These are phyloP conservation scores for Palythoa heliodiscus DNA, from an alignment of 92 coral and sea anemone species.

Conservation along the genomic window DNA sequence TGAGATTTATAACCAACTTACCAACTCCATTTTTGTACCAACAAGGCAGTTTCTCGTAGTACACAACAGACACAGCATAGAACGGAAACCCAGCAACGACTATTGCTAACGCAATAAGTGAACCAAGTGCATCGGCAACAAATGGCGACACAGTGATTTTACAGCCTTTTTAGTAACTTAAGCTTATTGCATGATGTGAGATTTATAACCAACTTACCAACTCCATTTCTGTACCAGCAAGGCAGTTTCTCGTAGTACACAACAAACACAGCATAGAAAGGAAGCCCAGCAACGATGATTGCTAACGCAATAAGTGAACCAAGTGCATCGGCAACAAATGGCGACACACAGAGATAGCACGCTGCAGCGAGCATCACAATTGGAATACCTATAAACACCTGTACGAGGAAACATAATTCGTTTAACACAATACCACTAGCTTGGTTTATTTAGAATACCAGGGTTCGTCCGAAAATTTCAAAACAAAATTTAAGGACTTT, in stretches of 20 bases:
- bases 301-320: slow-evolving; percentile 86
- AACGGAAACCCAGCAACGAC: slow-evolving; percentile 90
- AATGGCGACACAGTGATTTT: slow-evolving; percentile 90
- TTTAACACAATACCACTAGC: no score
- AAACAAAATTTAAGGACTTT: no score
- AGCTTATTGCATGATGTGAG: neutral
- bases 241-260: slow-evolving; percentile 66
- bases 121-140: slow-evolving; percentile 78
- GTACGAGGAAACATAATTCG: neutral
- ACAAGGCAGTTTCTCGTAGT: slow-evolving; percentile 65
- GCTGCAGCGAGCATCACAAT: slow-evolving; percentile 81
- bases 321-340: slow-evolving; percentile 78
- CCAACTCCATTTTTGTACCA: slow-evolving; percentile 71
- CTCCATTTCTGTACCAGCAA: slow-evolving; percentile 53
- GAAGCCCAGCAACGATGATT: slow-evolving; percentile 86
- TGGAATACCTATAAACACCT: slow-evolving; percentile 85
- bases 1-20: slow-evolving; percentile 40
- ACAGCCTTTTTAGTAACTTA: no score
- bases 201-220: slow-evolving; percentile 62
- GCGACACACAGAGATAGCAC: slow-evolving; percentile 83
- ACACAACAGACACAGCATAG: slow-evolving; percentile 72
- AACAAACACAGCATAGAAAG: slow-evolving; percentile 83
- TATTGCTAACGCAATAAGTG: slow-evolving; percentile 79
- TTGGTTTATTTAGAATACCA: no score
- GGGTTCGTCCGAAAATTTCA: no score